Percentiles rank a stretch among this genome's conserved stretches.
Conservation (phyloP, 2,888 invertebrate genomes). For the Nemapogon koenigi region DNA sequence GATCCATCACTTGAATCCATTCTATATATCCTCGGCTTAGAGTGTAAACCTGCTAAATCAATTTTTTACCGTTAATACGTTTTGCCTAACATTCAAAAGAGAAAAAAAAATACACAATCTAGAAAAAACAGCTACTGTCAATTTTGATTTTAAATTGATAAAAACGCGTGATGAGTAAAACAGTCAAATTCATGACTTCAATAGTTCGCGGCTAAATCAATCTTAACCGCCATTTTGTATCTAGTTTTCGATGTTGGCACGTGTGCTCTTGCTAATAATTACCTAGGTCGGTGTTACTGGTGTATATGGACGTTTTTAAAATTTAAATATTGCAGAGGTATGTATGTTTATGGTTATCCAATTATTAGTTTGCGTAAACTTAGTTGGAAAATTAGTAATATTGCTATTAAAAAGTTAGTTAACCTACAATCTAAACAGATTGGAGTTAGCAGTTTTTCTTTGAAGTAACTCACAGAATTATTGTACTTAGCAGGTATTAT, state of each 20-base stretch:
- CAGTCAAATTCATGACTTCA: constrained; percentile 2
- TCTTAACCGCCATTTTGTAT: constrained; percentile 3
- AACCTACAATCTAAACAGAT: constrained; percentile 1
- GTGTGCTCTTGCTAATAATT: constrained; percentile 1
- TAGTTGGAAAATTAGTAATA: not conserved
- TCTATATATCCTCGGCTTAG: too few species aligned
- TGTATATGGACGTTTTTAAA: constrained; percentile 5
- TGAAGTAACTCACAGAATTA: not conserved
- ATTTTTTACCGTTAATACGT: constrained; percentile 2
- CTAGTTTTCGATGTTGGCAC: not conserved
- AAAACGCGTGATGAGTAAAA: constrained; percentile 6
- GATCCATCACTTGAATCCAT: too few species aligned
- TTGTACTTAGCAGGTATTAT: not conserved
- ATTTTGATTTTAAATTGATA: constrained; percentile 4
- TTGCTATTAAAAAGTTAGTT: constrained; percentile 6
- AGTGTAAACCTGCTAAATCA: constrained; percentile 2
- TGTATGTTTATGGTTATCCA: constrained; percentile 2
- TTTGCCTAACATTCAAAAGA: constrained; percentile 2
- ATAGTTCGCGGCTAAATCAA: not conserved
- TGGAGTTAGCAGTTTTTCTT: constrained; percentile 1
- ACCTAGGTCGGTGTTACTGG: constrained; percentile 3
- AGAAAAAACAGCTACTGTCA: constrained; percentile 4
- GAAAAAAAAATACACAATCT: constrained; percentile 4
- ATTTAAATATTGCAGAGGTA: constrained; percentile 3
- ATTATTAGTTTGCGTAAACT: not conserved